Percentiles rank a stretch among this genome's conserved stretches.
These are phyloP conservation scores for Burhinus oedicnemus DNA, from an alignment of 2,113 vertebrate species.

Conservation along the genomic window DNA sequence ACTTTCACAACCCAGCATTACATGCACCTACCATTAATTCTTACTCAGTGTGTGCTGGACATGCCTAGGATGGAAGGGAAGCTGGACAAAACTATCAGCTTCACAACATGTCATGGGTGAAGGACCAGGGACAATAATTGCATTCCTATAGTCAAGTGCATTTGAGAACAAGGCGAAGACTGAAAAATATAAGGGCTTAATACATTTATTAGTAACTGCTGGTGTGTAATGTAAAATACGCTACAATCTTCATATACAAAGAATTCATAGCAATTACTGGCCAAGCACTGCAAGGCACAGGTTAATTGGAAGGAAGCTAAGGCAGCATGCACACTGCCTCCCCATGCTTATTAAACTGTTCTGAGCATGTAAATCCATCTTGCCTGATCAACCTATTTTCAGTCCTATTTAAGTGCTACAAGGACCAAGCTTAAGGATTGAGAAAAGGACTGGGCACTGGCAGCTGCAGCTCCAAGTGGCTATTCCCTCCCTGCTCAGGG, in stretches of 20 bases:
- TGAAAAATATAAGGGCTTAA: neutral
- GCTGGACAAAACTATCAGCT: neutral
- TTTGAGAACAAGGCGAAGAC: neutral
- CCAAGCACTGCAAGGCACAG: neutral
- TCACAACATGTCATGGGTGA: neutral
- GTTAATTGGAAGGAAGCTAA: neutral
- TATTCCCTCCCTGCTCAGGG: neutral
- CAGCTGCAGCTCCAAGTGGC: neutral
- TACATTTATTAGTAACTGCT: neutral
- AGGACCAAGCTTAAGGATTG: neutral
- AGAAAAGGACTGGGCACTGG: neutral
- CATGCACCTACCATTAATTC: neutral
- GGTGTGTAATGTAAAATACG: neutral
- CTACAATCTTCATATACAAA: neutral
- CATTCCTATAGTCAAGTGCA: neutral
- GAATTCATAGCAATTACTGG: neutral
- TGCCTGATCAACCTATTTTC: neutral
- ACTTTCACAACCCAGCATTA: neutral
- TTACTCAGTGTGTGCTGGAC: neutral
- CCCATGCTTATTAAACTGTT: neutral
- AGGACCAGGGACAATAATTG: neutral
- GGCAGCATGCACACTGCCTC: neutral
- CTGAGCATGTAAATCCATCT: neutral
- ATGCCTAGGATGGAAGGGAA: neutral
- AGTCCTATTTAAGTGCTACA: neutral